These are phyloP conservation scores for Apamea anceps DNA, from an alignment of 2,888 invertebrate genomes.

Conservation along the genomic window DNA sequence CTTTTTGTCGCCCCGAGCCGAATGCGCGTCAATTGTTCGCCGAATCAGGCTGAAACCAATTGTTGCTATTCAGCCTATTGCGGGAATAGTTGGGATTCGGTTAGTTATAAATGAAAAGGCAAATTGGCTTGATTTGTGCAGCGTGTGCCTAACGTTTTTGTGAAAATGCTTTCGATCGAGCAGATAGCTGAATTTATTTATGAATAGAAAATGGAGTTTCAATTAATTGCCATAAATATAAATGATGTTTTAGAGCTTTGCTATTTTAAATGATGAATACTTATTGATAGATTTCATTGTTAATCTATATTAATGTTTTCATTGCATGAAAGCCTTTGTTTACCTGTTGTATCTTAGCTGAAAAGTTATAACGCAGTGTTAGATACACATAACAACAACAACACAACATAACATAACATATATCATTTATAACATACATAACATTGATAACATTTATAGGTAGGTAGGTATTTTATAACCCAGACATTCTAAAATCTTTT, in stretches of 20 bases:
- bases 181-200: neutral
- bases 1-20: slow-evolving; percentile 57
- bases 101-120: slow-evolving; percentile 14
- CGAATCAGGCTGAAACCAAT: slow-evolving; percentile 58
- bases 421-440: too few relatives aligned
- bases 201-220: neutral
- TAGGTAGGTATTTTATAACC: neutral
- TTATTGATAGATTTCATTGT: too few relatives aligned
- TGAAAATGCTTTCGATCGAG: neutral
- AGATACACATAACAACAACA: too few relatives aligned
- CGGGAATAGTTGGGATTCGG: slow-evolving; percentile 21
- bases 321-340: neutral
- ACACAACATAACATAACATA: too few relatives aligned
- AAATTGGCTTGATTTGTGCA: slow-evolving; percentile 16
- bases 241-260: neutral
- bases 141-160: neutral
- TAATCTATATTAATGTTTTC: neutral
- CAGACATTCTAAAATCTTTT: neutral
- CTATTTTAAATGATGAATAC: neutral
- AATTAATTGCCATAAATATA: slow-evolving; percentile 5
- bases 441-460: too few relatives aligned
- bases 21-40: slow-evolving; percentile 59
- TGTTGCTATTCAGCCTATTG: slow-evolving; percentile 46
- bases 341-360: neutral
- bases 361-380: neutral